Base-by-base conservation (phyloP, 2,113 vertebrate species). In the Lethenteron camtschaticum region DNA sequence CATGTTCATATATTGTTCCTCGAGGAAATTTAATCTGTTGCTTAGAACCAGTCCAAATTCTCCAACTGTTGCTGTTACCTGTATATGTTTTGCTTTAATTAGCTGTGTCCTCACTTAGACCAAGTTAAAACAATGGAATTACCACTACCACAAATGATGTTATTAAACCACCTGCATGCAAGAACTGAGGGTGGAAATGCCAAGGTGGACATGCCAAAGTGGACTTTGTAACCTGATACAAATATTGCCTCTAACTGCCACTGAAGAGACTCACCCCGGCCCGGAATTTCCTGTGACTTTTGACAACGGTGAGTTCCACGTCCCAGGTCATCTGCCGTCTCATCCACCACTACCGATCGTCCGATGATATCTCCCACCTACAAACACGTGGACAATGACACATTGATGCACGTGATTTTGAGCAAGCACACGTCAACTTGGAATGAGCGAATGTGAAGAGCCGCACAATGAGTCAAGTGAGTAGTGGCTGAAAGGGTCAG, bases 361-460 rank as follows among this genome's bases (percentile, higher is more conserved):
- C 89, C 90, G 70, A 94, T 89, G 75, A 92, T 82, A 10, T 92
- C 83, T 81, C 83, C 84, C 1, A 95, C 85, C 90, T 95, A 24
- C 24, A 16, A 24, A 24, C n/a, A 24, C 9, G 63, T 66, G 63
- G 24, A 24, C 63, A 66, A 9, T 16, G n/a, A 11, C n/a, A 66
- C 63, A 66, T 16, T n/a, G 24, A n/a, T 16, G 10, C 63, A 16
- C 2, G 2, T 11, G 9, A 66, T 9, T n/a, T 24, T 9, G 63
- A 66, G 63, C 9, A 8, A n/a, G 10, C 63, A 66, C 10, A n/a
- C n/a, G 24, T 24, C n/a, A 66, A 9, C 24, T 66, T 66, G 8
- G 9, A 14, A 8, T 16, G 24, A 9, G 63, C 63, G 9, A 66
- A n/a, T n/a, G n/a, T 16, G 24, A 66, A 9, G 63, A 24, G 24